Evolutionary conservation across 2,888 invertebrate species (phyloP).

Genomic region (Anoncus sp.): DNA sequence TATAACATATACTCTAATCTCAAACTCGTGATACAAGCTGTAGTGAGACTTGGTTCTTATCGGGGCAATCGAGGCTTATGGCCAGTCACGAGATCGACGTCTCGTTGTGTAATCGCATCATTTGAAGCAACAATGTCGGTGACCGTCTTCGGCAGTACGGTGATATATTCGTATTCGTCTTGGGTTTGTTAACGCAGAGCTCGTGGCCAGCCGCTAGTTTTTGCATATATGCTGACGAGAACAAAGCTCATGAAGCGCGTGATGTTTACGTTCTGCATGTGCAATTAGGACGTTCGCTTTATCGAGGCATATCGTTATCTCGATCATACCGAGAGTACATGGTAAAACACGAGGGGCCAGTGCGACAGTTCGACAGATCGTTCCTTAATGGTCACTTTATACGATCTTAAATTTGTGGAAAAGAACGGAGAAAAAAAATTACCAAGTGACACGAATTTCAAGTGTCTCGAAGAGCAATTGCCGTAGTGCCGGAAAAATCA

Average conservation of each 20-base stretch:
- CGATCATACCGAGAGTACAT: background rate
- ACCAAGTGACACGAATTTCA: background rate
- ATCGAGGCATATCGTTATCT: conserved; percentile 3
- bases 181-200: background rate
- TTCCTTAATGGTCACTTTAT: background rate
- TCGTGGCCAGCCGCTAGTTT: background rate
- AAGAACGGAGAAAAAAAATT: background rate
- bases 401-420: background rate
- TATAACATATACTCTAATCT: conserved; percentile 3
- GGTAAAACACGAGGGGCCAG: background rate
- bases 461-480: background rate
- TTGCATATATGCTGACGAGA: background rate
- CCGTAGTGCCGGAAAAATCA: too few relatives aligned
- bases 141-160: background rate
- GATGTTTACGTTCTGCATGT: background rate
- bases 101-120: conserved; percentile 3
- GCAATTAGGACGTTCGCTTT: conserved; percentile 9
- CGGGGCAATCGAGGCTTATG: conserved; percentile 3
- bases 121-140: background rate
- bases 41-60: background rate
- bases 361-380: background rate
- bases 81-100: conserved; percentile 4
- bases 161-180: background rate
- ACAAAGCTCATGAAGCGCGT: background rate
- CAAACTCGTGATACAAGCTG: background rate